Conservation (phyloP, 2,888 invertebrate species). For the Mellilla xanthometata region DNA sequence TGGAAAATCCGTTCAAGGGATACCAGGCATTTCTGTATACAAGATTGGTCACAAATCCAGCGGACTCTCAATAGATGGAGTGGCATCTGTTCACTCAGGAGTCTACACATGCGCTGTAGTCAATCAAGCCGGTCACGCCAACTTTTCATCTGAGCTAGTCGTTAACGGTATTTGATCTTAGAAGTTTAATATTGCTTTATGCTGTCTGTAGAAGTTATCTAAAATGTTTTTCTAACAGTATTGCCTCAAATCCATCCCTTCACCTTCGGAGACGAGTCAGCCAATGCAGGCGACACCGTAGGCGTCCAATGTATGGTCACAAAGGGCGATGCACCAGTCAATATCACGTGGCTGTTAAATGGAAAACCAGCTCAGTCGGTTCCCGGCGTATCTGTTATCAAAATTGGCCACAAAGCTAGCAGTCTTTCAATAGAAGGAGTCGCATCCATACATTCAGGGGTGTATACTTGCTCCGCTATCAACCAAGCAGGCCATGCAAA, state of each 20-base stretch:
- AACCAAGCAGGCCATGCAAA: conserved; percentile 87
- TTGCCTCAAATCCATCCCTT: conserved; percentile 90
- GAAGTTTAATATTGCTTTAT: neutral
- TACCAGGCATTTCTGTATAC: conserved; percentile 80
- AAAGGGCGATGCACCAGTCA: conserved; percentile 90
- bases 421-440: conserved; percentile 89
- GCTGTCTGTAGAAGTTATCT: neutral
- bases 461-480: conserved; percentile 87
- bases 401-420: conserved; percentile 85
- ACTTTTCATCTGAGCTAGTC: conserved; percentile 84
- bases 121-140: conserved; percentile 86
- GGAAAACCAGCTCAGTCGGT: conserved; percentile 79
- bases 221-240: conserved; percentile 68
- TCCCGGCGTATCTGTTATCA: conserved; percentile 81
- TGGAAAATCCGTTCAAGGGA: conserved; percentile 79
- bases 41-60: conserved; percentile 85
- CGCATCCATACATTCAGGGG: conserved; percentile 87
- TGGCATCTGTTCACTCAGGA: conserved; percentile 88
- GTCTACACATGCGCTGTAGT: conserved; percentile 88
- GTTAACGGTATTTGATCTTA: conserved; percentile 85
- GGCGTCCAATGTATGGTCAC: conserved; percentile 89
- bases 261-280: conserved; percentile 88
- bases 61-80: conserved; percentile 88
- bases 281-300: conserved; percentile 89
- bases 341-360: conserved; percentile 89